phyloP scores from a whole-genome alignment of 2,797 vertebrate species.

The Takifugu rubripes region DNA sequence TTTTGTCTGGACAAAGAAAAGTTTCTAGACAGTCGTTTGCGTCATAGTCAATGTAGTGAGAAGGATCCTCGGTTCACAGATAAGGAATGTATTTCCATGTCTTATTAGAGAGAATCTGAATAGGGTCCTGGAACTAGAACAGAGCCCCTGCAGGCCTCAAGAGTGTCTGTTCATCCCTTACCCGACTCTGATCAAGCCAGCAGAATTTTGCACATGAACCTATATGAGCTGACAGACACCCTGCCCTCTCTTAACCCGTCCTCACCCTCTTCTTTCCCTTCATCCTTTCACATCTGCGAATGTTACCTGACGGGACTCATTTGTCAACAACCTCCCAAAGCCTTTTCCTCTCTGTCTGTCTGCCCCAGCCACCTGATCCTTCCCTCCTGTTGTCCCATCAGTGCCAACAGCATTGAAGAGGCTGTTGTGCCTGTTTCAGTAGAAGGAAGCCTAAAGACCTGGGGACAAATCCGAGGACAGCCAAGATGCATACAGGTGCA shows the following conservation, averaged over 20 bases:
- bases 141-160: slow-evolving; percentile 23
- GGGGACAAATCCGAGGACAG: slow-evolving; percentile 49
- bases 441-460: slow-evolving; percentile 31
- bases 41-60: slow-evolving; percentile 22
- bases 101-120: too few species aligned
- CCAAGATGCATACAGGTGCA: slow-evolving; percentile 56
- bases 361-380: slow-evolving; percentile 65
- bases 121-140: too few species aligned
- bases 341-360: slow-evolving; percentile 37
- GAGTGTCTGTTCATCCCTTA: slow-evolving; percentile 17
- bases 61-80: slow-evolving; percentile 11
- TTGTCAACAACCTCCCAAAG: slow-evolving; percentile 59
- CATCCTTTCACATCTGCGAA: slow-evolving; percentile 56
- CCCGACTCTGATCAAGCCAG: slow-evolving; percentile 46
- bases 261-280: slow-evolving; percentile 29
- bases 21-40: slow-evolving; percentile 14
- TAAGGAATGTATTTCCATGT: too few species aligned
- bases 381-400: slow-evolving; percentile 43
- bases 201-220: slow-evolving; percentile 45
- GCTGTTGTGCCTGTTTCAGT: slow-evolving; percentile 9
- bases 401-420: slow-evolving; percentile 39
- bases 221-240: slow-evolving; percentile 54
- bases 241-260: slow-evolving; percentile 27
- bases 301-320: slow-evolving; percentile 71
- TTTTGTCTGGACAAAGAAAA: too few species aligned